Base-by-base conservation (phyloP, 2,888 invertebrate species). In the Lithophane socia region DNA sequence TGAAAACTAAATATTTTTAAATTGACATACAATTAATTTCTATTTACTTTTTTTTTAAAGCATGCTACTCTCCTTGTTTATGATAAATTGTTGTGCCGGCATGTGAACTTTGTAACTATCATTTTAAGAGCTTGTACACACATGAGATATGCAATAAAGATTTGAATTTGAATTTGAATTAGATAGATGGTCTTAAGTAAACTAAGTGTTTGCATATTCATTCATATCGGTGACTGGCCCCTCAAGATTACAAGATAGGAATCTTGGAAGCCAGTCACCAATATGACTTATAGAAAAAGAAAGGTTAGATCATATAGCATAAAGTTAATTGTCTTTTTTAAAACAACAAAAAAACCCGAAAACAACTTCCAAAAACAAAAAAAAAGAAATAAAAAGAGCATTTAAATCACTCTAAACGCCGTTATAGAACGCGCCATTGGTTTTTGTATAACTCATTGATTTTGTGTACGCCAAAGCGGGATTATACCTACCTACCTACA, bases 401-500 rank as follows among this genome's bases (percentile, higher is more conserved):
- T 80, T 77, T 75, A 76, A 80, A 80, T 75, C 75, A 77, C 44
- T 86, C 79, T 79, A 84, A 79, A 72, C 67, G 73, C 71, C 73
- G 75, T 79, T 77, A 73, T 67, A 82, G 72, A 61, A 73, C 82
- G 82, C 72, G 63, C 70, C 85, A 83, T 87, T 83, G 85, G 86
- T 86, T 82, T 83, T 82, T 49, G 73, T 63, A 49, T 80, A 82
- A 77, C 76, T 85, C 83, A 85, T 86, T 84, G 84, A 86, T 86
- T 87, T 73, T 63, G 67, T 68, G 77, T 82, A 82, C 63, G 80
- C 70, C 72, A 47, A 73, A 73, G 66, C 80, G 70, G 58, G 82
- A 64, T 75, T 78, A 75, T 88, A 77, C 63, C 70, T 80, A 80
- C 70, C 66, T 78, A 73, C 77, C 29, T 77, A 75, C 80, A 84